Base-by-base conservation (phyloP, 2,888 invertebrate species). In the Plutella xylostella region DNA sequence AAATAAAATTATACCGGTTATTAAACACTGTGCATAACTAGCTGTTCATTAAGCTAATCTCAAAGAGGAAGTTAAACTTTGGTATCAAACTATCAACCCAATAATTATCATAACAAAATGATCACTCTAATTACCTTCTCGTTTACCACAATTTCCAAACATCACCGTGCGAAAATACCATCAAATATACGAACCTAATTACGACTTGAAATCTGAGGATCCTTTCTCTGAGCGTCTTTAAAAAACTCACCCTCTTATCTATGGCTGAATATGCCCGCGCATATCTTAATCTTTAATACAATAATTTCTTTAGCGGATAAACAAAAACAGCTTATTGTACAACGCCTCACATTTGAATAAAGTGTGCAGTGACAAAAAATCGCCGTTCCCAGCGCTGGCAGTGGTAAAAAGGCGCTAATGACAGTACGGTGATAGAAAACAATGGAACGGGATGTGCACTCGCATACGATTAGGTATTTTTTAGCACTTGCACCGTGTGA, bases 241-340 rank as follows among this genome's bases (percentile, higher is more conserved):
- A 57, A 61, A 56, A 61, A 61, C 58, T 49, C 51, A 54, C 51
- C 55, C 58, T 55, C 55, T 61, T 56, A 57, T 60, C 61, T 68
- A 63, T n/a, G n/a, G n/a, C n/a, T n/a, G n/a, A n/a, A n/a, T n/a
- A n/a, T 62, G 60, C 39, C 21, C 18, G 33, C 43, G 55, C 56
- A 51, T 55, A 55, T 58, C 58, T 51, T 61, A 59, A 61, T 53
- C 58, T 53, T 55, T 58, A 56, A 60, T 59, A 64, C 62, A 61
- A 64, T 57, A 62, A 63, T 61, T 68, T 63, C 65, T 65, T 64
- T 62, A 56, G 60, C 61, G 65, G 65, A 73, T 78, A 80, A 80
- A 82, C 80, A 80, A 80, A 80, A 79, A 79, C 72, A 69, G 52
- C 49, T 64, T 56, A 67, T 78, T 80, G 75, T 78, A 56, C 39